phyloP scores from a whole-genome alignment of 2,113 vertebrate genomes.

The Ramphastos sulfuratus region DNA sequence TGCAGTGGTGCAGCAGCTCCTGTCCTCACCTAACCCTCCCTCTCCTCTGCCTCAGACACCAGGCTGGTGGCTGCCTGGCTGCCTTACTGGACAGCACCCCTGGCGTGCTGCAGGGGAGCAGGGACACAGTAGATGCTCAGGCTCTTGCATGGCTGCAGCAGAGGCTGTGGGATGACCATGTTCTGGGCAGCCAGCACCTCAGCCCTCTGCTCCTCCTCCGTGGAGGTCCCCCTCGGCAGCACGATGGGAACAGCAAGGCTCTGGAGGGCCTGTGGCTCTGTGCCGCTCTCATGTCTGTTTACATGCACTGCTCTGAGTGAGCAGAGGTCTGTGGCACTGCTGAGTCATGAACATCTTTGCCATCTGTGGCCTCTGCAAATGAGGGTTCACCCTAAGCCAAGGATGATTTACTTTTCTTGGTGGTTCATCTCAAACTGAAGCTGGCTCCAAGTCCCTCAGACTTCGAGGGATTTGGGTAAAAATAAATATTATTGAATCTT shows the following conservation, averaged over 20 bases:
- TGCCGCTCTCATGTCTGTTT: not conserved
- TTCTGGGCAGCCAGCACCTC: not conserved
- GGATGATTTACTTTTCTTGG: conserved; percentile 51
- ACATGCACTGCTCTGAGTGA: not conserved
- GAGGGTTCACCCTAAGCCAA: not conserved
- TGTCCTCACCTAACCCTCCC: not conserved
- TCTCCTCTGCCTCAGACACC: not conserved
- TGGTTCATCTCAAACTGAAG: conserved; percentile 1
- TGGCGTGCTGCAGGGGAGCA: not conserved
- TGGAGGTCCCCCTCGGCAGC: not conserved
- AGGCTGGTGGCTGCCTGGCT: not conserved
- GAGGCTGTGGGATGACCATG: not conserved
- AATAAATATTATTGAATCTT: not conserved
- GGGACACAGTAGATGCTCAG: not conserved
- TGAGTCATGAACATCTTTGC: conserved; percentile 30
- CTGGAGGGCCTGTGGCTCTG: not conserved
- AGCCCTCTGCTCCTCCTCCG: not conserved
- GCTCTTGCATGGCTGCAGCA: not conserved
- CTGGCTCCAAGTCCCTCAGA: conserved; percentile 21
- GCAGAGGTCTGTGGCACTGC: conserved; percentile 44
- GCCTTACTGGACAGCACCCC: not conserved
- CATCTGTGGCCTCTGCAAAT: conserved; percentile 37
- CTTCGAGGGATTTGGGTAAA: conserved; percentile 11
- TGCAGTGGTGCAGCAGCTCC: not conserved
- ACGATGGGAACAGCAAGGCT: not conserved